Conservation (phyloP, 2,888 invertebrate genomes). For the Dicycla oo region DNA sequence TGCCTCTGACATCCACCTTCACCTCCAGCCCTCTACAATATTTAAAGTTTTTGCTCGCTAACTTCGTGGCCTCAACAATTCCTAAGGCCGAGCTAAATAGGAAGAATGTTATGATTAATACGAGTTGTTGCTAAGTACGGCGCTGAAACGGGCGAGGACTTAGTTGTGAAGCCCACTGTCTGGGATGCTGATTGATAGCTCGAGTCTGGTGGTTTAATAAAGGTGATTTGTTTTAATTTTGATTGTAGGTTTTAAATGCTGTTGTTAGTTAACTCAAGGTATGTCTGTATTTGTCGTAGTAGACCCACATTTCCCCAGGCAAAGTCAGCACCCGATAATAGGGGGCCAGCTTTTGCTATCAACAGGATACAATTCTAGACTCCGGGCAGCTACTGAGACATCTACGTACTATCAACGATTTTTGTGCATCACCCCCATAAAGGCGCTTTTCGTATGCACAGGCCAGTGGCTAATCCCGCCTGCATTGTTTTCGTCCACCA, state of each 20-base stretch:
- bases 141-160: conserved; percentile 39
- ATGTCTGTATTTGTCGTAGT: too few relatives aligned
- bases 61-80: conserved; percentile 22
- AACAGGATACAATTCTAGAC: too few relatives aligned
- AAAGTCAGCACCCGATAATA: too few relatives aligned
- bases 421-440: too few relatives aligned
- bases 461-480: too few relatives aligned
- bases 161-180: conserved; percentile 44
- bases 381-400: too few relatives aligned
- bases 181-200: conserved; percentile 47
- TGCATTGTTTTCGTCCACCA: too few relatives aligned
- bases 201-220: conserved; percentile 14
- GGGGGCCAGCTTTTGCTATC: too few relatives aligned
- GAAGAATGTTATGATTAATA: conserved; percentile 64
- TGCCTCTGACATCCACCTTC: neutral
- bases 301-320: too few relatives aligned
- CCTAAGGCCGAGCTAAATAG: conserved; percentile 35
- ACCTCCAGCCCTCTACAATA: neutral
- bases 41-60: conserved; percentile 2
- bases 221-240: conserved; percentile 25
- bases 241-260: neutral
- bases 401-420: too few relatives aligned
- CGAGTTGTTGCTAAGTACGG: conserved; percentile 60
- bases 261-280: neutral
- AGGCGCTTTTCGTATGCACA: too few relatives aligned